Evolutionary conservation across 2,888 invertebrate species (phyloP).

Genomic region (Barypeithes pellucidus): DNA sequence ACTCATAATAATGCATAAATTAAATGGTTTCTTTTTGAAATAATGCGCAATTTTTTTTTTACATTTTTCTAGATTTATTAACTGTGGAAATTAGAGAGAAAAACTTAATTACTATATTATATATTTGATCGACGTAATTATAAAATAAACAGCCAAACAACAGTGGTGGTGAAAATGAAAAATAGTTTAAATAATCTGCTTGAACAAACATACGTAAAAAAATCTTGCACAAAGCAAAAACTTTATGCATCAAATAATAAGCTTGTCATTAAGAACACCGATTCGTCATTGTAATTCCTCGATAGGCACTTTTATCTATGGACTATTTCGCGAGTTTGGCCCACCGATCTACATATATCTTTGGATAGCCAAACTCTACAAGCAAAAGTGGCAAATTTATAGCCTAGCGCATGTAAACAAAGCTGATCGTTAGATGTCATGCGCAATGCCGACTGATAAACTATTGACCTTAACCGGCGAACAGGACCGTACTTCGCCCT

Average conservation of each 20-base stretch:
- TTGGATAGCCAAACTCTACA: too few species aligned
- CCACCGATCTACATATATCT: too few species aligned
- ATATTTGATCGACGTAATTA: neutral
- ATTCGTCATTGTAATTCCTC: neutral
- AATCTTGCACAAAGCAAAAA: neutral
- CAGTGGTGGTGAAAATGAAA: too few species aligned
- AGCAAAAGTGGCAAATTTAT: too few species aligned
- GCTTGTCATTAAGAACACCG: neutral
- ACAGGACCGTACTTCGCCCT: too few species aligned
- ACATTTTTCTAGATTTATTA: conserved; percentile 5
- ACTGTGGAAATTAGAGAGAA: neutral
- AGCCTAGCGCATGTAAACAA: too few species aligned
- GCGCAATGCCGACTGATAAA: too few species aligned
- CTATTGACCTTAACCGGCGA: too few species aligned
- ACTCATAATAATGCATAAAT: conserved; percentile 14
- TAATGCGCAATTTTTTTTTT: conserved; percentile 7
- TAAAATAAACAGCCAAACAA: too few species aligned
- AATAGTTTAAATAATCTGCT: too few species aligned
- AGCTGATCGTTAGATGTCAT: too few species aligned
- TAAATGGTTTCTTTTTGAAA: conserved; percentile 9
- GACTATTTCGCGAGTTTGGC: too few species aligned
- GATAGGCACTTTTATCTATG: neutral
- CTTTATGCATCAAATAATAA: neutral
- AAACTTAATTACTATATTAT: neutral
- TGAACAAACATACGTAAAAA: neutral